phyloP scores from a whole-genome alignment of 2,797 vertebrate genomes.

The Phoeniculus purpureus region DNA sequence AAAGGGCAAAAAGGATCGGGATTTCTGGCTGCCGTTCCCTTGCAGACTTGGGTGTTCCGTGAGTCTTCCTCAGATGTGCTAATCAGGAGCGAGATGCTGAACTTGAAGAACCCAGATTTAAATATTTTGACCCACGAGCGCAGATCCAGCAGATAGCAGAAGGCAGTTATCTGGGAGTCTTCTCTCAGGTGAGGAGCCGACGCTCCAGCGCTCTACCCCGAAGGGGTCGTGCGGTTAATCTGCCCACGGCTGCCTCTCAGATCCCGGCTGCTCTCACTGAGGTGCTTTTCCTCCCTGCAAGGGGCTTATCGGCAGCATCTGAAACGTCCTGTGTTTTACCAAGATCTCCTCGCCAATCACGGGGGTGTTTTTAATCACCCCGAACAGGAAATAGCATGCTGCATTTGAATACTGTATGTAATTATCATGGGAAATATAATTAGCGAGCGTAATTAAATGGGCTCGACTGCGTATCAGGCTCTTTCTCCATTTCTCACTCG shows the following conservation, averaged over 20 bases:
- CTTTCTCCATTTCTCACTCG: constrained; percentile 60
- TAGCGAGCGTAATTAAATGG: constrained; percentile 72
- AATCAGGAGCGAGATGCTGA: not conserved
- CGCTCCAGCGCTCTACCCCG: not conserved
- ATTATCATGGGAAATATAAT: constrained; percentile 77
- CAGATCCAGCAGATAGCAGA: not conserved
- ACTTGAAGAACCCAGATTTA: not conserved
- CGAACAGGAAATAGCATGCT: constrained; percentile 65
- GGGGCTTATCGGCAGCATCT: constrained; percentile 46
- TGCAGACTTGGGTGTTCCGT: not conserved
- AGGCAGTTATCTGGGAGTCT: not conserved
- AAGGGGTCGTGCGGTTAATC: not conserved
- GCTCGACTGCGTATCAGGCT: constrained; percentile 55
- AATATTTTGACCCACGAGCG: not conserved
- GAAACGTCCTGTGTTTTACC: not conserved
- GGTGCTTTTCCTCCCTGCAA: not conserved
- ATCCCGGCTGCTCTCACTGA: not conserved
- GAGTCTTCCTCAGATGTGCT: constrained; percentile 11
- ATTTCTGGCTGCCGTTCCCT: not conserved
- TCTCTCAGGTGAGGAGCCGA: constrained; percentile 10
- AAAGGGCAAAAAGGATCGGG: not conserved
- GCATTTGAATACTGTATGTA: constrained; percentile 65
- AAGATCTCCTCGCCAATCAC: not conserved
- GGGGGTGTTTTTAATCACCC: constrained; percentile 64
- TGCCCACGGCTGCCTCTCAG: not conserved